Evolutionary conservation across 2,888 invertebrate species (phyloP).

Genomic region (Celastrina argiolus): DNA sequence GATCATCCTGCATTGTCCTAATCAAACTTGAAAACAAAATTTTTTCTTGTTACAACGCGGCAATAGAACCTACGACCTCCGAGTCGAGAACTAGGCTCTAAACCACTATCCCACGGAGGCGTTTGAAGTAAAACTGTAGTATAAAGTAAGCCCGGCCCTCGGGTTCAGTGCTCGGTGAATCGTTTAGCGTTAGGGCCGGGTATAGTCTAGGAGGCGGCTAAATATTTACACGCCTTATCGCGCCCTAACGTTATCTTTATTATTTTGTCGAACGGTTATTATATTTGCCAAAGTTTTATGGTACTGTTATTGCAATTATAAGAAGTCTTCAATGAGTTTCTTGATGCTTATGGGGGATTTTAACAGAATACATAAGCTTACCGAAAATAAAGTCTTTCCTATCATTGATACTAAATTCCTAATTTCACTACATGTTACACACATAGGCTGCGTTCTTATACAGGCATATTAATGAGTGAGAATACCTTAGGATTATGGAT

Average conservation of each 20-base stretch:
- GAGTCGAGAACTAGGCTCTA: no score
- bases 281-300: background rate
- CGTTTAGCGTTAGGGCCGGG: background rate
- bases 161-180: constrained; percentile 2
- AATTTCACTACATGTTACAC: no score
- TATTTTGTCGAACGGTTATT: background rate
- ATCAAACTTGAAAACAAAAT: no score
- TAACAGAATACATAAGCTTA: background rate
- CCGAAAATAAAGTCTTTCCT: background rate
- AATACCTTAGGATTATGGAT: no score
- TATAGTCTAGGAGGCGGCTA: background rate
- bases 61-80: no score
- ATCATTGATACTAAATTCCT: no score
- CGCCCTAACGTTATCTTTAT: background rate
- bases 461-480: no score
- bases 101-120: background rate
- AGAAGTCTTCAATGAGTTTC: background rate
- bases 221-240: constrained; percentile 6
- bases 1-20: no score
- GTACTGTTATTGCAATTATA: background rate
- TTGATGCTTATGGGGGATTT: background rate
- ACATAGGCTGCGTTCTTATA: no score
- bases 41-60: no score
- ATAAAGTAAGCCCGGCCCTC: background rate
- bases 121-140: background rate